Base-by-base conservation (phyloP, 1,140 invertebrate species). In the Hesperophylax magnus region DNA sequence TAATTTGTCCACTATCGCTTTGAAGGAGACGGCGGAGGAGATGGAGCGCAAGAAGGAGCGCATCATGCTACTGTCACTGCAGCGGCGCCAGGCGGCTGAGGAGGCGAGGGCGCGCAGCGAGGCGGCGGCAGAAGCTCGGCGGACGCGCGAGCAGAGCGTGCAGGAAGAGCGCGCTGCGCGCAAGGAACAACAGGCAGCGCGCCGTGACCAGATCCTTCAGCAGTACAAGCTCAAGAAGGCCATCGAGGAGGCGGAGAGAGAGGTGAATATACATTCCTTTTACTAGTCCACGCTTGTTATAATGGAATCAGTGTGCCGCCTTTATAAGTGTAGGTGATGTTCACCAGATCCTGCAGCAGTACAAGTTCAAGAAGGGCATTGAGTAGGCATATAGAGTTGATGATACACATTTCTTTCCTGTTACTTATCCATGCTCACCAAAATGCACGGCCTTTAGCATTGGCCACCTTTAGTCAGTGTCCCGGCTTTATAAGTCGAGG, bases 181-280 rank as follows among this genome's bases (percentile, higher is more conserved):
- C 86, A 98, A 97, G 88, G 95, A 97, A 84, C 97, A 99, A 86
- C 97, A 99, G 87, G 94, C 94, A 86, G 92, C 94, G 52, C 92
- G 97, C 84, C 90, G 98, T 80, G 95, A 97, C 81, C 92, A 92
- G 80, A 99, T 99, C 87, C 92, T 98, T 83, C 97, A 98, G 87
- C 95, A 98, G 87, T 97, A 99, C 90, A 97, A 97, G 89, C 92
- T 98, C 84, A 97, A 98, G 86, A 99, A 99, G 90, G 95, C 96
- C 58, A 94, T 96, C 76, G 96, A 98, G 88, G 97, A 98, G 91
- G 95, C 96, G 58, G 96, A 98, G 86, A 91, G 95, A 90, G 96
- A 97, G 91, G 96, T 96, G 86, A 81, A 71, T 69, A 65, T 63
- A 11, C 53, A 56, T 56, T 56, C 3, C 8, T 56, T 75, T 71